These are phyloP conservation scores for Acrobasis repandana DNA, from an alignment of 2,888 invertebrate genomes.

Conservation along the genomic window DNA sequence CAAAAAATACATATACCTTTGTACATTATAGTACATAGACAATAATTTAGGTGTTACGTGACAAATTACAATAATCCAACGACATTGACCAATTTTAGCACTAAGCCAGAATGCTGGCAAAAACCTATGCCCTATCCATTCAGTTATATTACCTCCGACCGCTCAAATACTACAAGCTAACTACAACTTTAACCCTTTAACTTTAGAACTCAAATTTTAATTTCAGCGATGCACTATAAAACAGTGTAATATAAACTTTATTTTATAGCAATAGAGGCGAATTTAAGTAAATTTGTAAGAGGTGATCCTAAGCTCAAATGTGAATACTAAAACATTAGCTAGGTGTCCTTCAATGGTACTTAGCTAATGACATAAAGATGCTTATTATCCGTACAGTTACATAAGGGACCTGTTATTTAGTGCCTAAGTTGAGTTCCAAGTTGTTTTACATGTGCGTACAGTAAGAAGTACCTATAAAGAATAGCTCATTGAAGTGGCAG, in stretches of 20 bases:
- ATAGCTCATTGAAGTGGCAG: too few species aligned
- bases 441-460: too few species aligned
- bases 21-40: too few species aligned
- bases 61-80: constrained; percentile 33
- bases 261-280: not conserved
- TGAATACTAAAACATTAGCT: constrained; percentile 5
- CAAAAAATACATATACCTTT: too few species aligned
- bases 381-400: constrained; percentile 7
- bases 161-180: not conserved
- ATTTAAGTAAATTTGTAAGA: not conserved
- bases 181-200: too few species aligned
- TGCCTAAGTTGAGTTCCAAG: not conserved
- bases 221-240: not conserved
- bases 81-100: constrained; percentile 57
- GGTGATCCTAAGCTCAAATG: not conserved
- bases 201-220: too few species aligned
- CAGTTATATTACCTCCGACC: not conserved
- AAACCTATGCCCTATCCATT: constrained; percentile 12
- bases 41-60: constrained; percentile 14
- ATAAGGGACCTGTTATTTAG: constrained; percentile 17
- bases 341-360: constrained; percentile 8
- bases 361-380: constrained; percentile 18
- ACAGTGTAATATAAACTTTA: not conserved
- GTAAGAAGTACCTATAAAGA: too few species aligned
- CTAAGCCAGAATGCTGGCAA: constrained; percentile 27